Percentiles rank a stretch among this genome's conserved stretches.
phyloP scores from a whole-genome alignment of 2,113 vertebrate species.

The Bostrychus sinensis region DNA sequence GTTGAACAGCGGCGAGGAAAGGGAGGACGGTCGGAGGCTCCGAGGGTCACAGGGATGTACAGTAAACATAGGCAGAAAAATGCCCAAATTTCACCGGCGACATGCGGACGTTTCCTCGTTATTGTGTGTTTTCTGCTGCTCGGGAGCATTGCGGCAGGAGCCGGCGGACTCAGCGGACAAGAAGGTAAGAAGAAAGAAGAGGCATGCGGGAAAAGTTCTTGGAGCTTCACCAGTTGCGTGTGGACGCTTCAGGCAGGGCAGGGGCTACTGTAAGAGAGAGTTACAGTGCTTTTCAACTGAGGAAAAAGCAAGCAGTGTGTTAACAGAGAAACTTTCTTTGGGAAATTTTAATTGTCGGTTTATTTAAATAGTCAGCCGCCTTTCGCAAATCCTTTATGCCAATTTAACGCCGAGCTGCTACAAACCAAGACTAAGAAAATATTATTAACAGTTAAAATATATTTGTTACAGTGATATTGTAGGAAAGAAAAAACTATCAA shows the following conservation, averaged over 20 bases:
- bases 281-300: background rate
- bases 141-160: constrained; percentile 51
- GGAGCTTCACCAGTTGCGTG: constrained; percentile 70
- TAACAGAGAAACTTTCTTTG: constrained; percentile 36
- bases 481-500: background rate
- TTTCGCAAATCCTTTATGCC: no score
- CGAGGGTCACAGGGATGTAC: constrained; percentile 81
- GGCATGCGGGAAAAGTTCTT: constrained; percentile 60
- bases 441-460: background rate
- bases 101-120: constrained; percentile 53
- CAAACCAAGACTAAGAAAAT: background rate
- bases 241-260: background rate
- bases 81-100: constrained; percentile 56
- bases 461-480: background rate
- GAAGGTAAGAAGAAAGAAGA: constrained; percentile 62
- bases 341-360: no score
- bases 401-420: no score
- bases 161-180: constrained; percentile 46
- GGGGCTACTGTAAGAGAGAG: no score
- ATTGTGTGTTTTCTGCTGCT: constrained; percentile 62
- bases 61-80: constrained; percentile 85
- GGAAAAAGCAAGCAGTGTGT: fast-evolving
- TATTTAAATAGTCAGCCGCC: no score
- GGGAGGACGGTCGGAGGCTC: constrained; percentile 65
- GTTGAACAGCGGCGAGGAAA: constrained; percentile 48